These are phyloP conservation scores for Rattus rattus DNA, from an alignment of 2,113 vertebrate species.

Conservation along the genomic window DNA sequence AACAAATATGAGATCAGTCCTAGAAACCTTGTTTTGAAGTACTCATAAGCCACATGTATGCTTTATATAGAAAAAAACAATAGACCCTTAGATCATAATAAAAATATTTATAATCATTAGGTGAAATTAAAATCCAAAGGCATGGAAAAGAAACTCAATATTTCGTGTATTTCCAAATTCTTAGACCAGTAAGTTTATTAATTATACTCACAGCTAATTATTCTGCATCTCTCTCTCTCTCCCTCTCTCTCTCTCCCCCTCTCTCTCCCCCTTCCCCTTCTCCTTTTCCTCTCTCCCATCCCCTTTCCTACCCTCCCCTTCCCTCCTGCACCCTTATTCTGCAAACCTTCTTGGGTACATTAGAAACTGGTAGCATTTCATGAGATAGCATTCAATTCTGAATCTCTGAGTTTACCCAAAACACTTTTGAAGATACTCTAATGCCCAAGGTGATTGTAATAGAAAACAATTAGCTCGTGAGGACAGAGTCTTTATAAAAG, in stretches of 20 bases:
- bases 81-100: not conserved
- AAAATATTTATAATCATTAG: not conserved
- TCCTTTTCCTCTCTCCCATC: too few species aligned
- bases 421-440: not conserved
- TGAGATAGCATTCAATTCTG: too few species aligned
- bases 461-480: not conserved
- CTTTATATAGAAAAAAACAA: not conserved
- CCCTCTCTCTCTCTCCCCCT: too few species aligned
- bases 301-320: too few species aligned
- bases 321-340: not conserved
- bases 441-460: not conserved
- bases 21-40: slow-evolving; percentile 3
- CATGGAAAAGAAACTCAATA: not conserved
- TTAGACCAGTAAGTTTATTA: not conserved
- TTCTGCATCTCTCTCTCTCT: not conserved
- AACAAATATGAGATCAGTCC: not conserved
- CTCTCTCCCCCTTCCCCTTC: too few species aligned
- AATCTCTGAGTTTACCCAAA: not conserved
- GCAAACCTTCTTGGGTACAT: not conserved
- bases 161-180: not conserved
- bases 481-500: not conserved
- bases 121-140: not conserved
- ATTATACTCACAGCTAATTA: not conserved
- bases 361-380: slow-evolving; percentile 9
- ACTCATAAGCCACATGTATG: not conserved